phyloP scores from a whole-genome alignment of 1,140 invertebrate genomes.

The Samia ricini region DNA sequence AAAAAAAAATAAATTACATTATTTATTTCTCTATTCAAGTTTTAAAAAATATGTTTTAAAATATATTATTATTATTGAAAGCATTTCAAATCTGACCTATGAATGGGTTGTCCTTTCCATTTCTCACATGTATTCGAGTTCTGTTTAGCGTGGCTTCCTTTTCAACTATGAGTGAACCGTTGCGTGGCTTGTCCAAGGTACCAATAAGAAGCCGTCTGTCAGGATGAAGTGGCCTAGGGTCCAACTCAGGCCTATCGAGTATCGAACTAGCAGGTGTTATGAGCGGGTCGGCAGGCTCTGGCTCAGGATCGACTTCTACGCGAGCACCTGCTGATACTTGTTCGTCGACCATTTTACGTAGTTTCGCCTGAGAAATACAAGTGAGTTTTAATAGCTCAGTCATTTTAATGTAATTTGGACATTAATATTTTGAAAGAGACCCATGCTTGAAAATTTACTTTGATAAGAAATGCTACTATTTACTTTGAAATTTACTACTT shows the following conservation, averaged over 20 bases:
- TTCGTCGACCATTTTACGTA: slow-evolving; percentile 77
- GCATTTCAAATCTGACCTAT: slow-evolving; percentile 41
- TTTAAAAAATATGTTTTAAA: too few relatives aligned
- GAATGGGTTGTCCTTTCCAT: slow-evolving; percentile 72
- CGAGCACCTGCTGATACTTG: slow-evolving; percentile 70
- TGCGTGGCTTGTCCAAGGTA: slow-evolving; percentile 66
- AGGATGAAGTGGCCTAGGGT: slow-evolving; percentile 54
- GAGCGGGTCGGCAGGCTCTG: slow-evolving; percentile 73
- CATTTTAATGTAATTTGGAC: not conserved
- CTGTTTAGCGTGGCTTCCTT: slow-evolving; percentile 62
- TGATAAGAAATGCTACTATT: too few relatives aligned
- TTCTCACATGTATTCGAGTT: slow-evolving; percentile 62
- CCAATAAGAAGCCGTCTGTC: slow-evolving; percentile 66
- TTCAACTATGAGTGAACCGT: slow-evolving; percentile 61
- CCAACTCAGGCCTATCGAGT: slow-evolving; percentile 51
- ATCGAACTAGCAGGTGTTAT: slow-evolving; percentile 72
- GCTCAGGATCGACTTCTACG: slow-evolving; percentile 64
- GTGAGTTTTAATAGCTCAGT: not conserved
- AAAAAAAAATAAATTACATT: not conserved
- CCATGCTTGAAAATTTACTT: too few relatives aligned
- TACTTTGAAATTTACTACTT: too few relatives aligned
- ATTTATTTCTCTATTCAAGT: too few relatives aligned
- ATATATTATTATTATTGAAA: too few relatives aligned
- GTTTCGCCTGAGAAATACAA: slow-evolving; percentile 62
- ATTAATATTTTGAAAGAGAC: too few relatives aligned